Evolutionary conservation across 1,140 invertebrate genomes (phyloP).

Genomic region (Liolophura sinensis): DNA sequence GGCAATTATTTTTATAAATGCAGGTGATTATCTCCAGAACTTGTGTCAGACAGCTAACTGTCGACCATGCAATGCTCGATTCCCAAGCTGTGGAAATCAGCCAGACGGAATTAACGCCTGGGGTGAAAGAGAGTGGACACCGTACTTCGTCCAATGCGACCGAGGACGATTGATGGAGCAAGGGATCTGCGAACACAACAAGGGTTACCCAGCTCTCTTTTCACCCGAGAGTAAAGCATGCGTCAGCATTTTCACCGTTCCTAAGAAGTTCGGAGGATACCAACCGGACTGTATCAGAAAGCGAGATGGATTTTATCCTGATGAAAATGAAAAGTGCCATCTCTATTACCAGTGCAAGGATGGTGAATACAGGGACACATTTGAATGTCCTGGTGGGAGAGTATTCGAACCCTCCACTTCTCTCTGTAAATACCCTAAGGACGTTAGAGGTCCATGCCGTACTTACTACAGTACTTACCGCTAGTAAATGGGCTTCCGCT

Average conservation of each 20-base stretch:
- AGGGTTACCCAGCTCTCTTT: slow-evolving; percentile 1
- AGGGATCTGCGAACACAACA: slow-evolving; percentile 1
- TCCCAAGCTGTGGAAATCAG: slow-evolving; percentile 14
- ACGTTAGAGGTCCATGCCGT: too few relatives aligned
- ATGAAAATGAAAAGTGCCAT: neutral
- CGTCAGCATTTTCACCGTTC: slow-evolving; percentile 11
- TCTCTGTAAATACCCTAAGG: too few relatives aligned
- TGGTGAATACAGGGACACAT: too few relatives aligned
- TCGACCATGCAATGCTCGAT: slow-evolving; percentile 23
- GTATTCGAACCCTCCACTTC: too few relatives aligned
- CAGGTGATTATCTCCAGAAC: slow-evolving; percentile 38
- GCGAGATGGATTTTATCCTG: slow-evolving; percentile 15
- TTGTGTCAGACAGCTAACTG: slow-evolving; percentile 25
- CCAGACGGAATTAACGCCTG: too few relatives aligned
- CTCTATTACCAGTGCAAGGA: too few relatives aligned
- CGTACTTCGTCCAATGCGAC: slow-evolving; percentile 30
- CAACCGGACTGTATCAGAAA: slow-evolving; percentile 13
- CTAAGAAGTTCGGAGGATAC: slow-evolving; percentile 17
- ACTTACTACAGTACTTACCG: too few relatives aligned
- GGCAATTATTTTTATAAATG: neutral
- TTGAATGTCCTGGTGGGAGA: too few relatives aligned
- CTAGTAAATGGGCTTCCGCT: too few relatives aligned
- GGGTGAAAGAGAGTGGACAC: slow-evolving; percentile 16
- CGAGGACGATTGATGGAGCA: slow-evolving; percentile 27
- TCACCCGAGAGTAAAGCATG: slow-evolving; percentile 16